phyloP scores from a whole-genome alignment of 2,888 invertebrate species.

The Watsonalla cultraria region DNA sequence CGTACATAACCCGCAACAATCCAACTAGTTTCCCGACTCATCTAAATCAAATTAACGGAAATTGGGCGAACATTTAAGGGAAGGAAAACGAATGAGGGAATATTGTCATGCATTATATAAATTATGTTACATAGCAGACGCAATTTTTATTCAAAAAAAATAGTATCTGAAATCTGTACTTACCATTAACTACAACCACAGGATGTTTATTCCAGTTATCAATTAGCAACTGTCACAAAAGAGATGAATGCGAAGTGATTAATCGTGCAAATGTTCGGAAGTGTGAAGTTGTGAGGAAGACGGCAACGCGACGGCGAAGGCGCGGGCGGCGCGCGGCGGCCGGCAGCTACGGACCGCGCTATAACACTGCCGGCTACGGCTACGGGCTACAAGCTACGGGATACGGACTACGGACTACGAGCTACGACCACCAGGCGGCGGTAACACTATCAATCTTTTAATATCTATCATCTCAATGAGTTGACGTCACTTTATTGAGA shows the following conservation, averaged over 20 bases:
- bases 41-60: background rate
- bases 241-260: constrained; percentile 23
- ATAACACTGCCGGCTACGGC: constrained; percentile 52
- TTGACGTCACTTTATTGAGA: background rate
- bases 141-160: background rate
- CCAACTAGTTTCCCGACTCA: background rate
- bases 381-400: constrained; percentile 32
- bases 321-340: constrained; percentile 43
- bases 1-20: constrained; percentile 6
- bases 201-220: constrained; percentile 6
- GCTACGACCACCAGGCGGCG: constrained; percentile 1
- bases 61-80: background rate
- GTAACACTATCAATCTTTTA: background rate
- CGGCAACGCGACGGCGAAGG: constrained; percentile 19
- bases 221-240: constrained; percentile 31
- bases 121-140: background rate
- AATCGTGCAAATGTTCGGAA: constrained; percentile 22
- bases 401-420: constrained; percentile 45
- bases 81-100: background rate
- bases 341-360: constrained; percentile 58
- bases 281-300: constrained; percentile 30
- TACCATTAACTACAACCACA: constrained; percentile 20
- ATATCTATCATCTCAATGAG: background rate
- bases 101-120: background rate
- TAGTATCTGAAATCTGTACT: constrained; percentile 16